Conservation (phyloP, 2,113 vertebrate genomes). For the Hypocryptadius cinnamomeus region DNA sequence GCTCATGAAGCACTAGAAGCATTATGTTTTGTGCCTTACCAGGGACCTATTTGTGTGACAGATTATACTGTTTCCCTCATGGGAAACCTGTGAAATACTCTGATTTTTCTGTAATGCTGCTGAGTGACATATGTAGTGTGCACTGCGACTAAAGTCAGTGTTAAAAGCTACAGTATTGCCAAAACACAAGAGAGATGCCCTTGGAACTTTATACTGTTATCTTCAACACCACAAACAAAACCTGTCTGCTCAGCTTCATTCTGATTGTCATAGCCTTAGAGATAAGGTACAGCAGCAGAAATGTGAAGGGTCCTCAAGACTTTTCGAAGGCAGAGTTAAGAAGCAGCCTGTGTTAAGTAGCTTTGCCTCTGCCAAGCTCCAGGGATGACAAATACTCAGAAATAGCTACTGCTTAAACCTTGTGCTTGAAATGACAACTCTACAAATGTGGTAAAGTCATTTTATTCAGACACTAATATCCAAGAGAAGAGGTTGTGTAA, state of each 20-base stretch:
- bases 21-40: background rate
- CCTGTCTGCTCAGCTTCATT: background rate
- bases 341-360: background rate
- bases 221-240: background rate
- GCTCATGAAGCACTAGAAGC: background rate
- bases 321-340: background rate
- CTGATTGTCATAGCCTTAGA: background rate
- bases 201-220: background rate
- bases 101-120: background rate
- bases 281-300: background rate
- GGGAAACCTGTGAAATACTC: background rate
- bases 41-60: background rate
- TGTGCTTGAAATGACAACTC: slow-evolving; percentile 1
- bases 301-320: background rate
- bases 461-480: background rate
- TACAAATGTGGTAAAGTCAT: background rate
- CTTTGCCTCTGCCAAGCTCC: background rate
- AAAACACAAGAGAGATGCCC: background rate
- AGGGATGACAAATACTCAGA: background rate
- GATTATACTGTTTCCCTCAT: background rate
- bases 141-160: background rate
- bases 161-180: background rate
- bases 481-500: background rate
- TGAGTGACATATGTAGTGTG: fast-evolving
- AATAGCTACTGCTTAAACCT: slow-evolving; percentile 9